Evolutionary conservation across 2,113 vertebrate genomes (phyloP), one percentile per base, ranked within the genome.

Genomic region (Ceyx melanurus): DNA sequence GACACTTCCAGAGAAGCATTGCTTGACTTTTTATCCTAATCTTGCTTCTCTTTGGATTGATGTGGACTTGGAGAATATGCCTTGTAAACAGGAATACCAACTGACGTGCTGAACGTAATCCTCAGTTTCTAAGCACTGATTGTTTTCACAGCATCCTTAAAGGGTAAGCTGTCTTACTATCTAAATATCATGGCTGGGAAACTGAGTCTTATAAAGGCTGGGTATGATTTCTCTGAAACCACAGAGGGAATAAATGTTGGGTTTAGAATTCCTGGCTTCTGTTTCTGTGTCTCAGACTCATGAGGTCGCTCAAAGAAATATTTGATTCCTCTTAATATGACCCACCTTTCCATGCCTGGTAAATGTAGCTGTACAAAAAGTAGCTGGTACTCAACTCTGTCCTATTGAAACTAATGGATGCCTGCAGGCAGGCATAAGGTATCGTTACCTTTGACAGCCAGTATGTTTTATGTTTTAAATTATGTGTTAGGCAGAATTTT

Each of bases 381-480:
- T 81, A 77, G 53, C 80, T 75, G 61, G 33, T 87, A 57, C 83
- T 92, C 86, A 72, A 33, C 93, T 90, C 61, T 94, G 61, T 91
- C 88, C 93, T 84, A 21, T 89, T 92, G 90, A 93, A 94, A 92
- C 83, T 93, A 96, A 93, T 84, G 74, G 90, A 50, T 82, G 77
- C 92, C 96, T 94, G 58, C 46, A 90, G 92, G 93, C 86, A 76
- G 71, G 83, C 77, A 43, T 79, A 65, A 94, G 92, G 95, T 96
- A 79, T 87, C 33, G 42, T 86, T 96, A 94, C 90, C 92, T 95
- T 94, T 96, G 93, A 95, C 89, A 94, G 81, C 86, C 90, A 70
- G 77, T 87, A 46, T 92, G 77, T 78, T 96, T 96, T 95, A 94
- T 95, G 89, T 93, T 95, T 94, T 96, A 93, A 93, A 96, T 92